Evolutionary conservation across 64 coral and sea anemone genomes (phyloP), one percentile per base, ranked within the genome.

Genomic region (Porites lutea): DNA sequence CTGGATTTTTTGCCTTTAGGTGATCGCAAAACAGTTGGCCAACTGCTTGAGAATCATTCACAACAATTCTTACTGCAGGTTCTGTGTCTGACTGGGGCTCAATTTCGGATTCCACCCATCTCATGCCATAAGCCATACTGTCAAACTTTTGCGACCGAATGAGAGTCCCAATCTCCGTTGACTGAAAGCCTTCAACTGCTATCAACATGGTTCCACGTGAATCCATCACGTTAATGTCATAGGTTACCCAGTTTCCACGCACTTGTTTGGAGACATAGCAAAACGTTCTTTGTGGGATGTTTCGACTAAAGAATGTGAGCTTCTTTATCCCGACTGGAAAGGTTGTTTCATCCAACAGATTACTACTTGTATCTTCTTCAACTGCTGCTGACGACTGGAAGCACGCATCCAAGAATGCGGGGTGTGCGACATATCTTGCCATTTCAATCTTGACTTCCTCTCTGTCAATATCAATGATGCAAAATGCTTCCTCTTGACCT

Each of bases 151-250:
- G 81, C 49, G 88, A 87, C 64, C 44, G 79, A 54, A 95, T 69
- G 10, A 95, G 73, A 45, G 79, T 90, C 15, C 50, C 74, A 3
- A 95, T 59, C 58, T 90, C 88, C 45, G 93, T 84, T 70, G 81
- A 95, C 54, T 90, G 81, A 20, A 90, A 95, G 13, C 85, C 70
- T 19, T 95, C 88, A 23, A 95, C 82, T 27, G 19, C 59, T 73
- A 90, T 49, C 19, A 90, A 86, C 58, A 86, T 64, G 55, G 84
- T 90, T 44, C 88, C 93, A 54, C 76, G 65, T 7, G 63, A 65
- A 72, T 95, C 82, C 23, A 95, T 82, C 27, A 95, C 52, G 12
- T 64, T 95, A 71, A 95, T 95, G 19, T 90, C 65, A 57, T 95
- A 95, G 50, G 82, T 90, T 27, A 61, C 20, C 48, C 65, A 84